Conservation (phyloP, 2,797 vertebrate genomes). For the Chrysocyon brachyurus region DNA sequence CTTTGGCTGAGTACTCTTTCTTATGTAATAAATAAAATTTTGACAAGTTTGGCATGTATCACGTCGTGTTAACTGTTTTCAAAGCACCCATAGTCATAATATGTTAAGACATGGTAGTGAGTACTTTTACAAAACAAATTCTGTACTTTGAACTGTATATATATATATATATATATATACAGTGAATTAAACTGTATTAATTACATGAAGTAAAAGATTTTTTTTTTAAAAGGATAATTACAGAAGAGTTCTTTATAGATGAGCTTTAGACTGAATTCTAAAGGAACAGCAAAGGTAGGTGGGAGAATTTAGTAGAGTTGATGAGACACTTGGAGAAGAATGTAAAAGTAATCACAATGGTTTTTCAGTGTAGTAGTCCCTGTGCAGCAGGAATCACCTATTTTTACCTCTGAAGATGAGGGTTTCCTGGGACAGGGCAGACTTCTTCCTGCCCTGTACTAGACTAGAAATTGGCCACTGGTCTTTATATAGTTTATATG, state of each 20-base stretch:
- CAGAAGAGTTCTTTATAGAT: background rate
- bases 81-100: slow-evolving; percentile 3
- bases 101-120: background rate
- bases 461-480: background rate
- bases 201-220: background rate
- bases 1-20: slow-evolving; percentile 39
- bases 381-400: background rate
- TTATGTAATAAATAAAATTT: background rate
- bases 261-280: slow-evolving; percentile 56
- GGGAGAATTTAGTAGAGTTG: slow-evolving; percentile 29
- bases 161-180: background rate
- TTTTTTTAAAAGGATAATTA: slow-evolving; percentile 32
- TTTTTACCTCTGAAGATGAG: slow-evolving; percentile 34
- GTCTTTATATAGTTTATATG: slow-evolving; percentile 2
- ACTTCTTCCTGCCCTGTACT: slow-evolving; percentile 3
- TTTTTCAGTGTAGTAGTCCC: background rate
- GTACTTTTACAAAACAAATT: slow-evolving; percentile 41
- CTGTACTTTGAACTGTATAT: slow-evolving; percentile 11
- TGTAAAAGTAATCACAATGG: background rate
- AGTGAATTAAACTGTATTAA: slow-evolving; percentile 32
- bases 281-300: slow-evolving; percentile 63
- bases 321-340: background rate
- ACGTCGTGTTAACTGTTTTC: slow-evolving; percentile 50
- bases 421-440: background rate
- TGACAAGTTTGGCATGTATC: background rate